Conservation (phyloP, 1,140 invertebrate species). For the Odontomachus brunneus region DNA sequence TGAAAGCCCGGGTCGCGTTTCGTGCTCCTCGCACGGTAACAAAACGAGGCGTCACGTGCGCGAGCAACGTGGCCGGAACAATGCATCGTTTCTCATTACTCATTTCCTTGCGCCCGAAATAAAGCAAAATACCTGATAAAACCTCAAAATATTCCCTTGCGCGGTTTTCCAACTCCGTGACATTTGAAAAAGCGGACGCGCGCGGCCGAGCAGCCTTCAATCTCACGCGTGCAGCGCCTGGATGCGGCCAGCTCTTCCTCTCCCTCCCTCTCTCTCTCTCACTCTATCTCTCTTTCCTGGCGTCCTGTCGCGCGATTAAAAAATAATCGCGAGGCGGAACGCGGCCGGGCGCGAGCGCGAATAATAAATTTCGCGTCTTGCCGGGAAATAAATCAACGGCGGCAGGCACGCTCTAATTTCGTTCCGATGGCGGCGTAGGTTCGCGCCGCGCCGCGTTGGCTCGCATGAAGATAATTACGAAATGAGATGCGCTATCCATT, state of each 20-base stretch:
- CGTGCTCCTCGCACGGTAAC: neutral
- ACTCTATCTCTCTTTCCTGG: neutral
- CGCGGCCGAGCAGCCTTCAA: conserved; percentile 23
- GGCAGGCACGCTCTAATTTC: conserved; percentile 43
- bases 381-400: conserved; percentile 49
- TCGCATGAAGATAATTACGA: conserved; percentile 49
- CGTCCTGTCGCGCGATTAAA: conserved; percentile 47
- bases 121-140: conserved; percentile 33
- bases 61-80: conserved; percentile 10
- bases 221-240: conserved; percentile 2
- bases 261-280: neutral
- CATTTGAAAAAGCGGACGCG: neutral
- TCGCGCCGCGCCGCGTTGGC: neutral
- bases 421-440: conserved; percentile 40
- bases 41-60: neutral
- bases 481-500: conserved; percentile 58
- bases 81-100: conserved; percentile 39
- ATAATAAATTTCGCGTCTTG: conserved; percentile 61
- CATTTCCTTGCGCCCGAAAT: conserved; percentile 18
- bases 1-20: conserved; percentile 9
- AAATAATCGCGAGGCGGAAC: conserved; percentile 43
- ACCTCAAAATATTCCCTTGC: conserved; percentile 33
- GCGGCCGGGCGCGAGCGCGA: conserved; percentile 23
- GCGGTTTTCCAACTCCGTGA: conserved; percentile 27
- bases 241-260: no score